Conservation (phyloP, 2,888 invertebrate genomes). For the Pollenia labialis region DNA sequence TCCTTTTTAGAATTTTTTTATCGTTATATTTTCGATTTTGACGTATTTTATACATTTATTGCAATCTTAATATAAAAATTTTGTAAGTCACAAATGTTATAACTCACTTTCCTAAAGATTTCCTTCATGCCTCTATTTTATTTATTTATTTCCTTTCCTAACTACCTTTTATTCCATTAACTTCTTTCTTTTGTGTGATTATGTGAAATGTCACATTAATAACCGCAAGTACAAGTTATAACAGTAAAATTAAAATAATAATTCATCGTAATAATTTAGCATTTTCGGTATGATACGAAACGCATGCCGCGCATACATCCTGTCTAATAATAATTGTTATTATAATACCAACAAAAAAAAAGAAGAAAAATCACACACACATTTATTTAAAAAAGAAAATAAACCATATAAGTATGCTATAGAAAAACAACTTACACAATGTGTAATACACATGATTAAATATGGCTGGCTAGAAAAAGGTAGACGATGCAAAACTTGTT, state of each 20-base stretch:
- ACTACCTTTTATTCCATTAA: conserved; percentile 3
- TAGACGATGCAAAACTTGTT: conserved; percentile 9
- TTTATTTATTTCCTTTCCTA: not conserved
- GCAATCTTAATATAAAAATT: no score
- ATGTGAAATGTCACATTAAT: conserved; percentile 80
- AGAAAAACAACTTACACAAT: not conserved
- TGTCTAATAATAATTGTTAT: conserved; percentile 50
- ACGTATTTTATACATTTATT: no score
- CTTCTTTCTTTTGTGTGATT: conserved; percentile 28
- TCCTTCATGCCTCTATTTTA: no score
- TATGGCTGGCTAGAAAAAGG: not conserved
- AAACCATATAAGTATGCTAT: conserved; percentile 53
- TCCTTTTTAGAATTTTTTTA: no score
- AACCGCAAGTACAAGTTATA: conserved; percentile 77
- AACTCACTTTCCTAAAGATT: no score
- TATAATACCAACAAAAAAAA: conserved; percentile 25
- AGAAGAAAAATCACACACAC: conserved; percentile 19
- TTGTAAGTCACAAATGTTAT: no score
- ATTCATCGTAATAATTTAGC: conserved; percentile 82
- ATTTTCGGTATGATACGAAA: conserved; percentile 75
- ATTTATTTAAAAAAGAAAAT: not conserved
- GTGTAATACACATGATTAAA: conserved; percentile 11
- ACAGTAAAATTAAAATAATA: conserved; percentile 81
- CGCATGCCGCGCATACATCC: conserved; percentile 52
- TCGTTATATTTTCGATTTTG: no score